Evolutionary conservation across 37 sponge, comb jelly and placozoan genomes (phyloP), one percentile per base, ranked within the genome.

Genomic region (Tethya wilhelma): DNA sequence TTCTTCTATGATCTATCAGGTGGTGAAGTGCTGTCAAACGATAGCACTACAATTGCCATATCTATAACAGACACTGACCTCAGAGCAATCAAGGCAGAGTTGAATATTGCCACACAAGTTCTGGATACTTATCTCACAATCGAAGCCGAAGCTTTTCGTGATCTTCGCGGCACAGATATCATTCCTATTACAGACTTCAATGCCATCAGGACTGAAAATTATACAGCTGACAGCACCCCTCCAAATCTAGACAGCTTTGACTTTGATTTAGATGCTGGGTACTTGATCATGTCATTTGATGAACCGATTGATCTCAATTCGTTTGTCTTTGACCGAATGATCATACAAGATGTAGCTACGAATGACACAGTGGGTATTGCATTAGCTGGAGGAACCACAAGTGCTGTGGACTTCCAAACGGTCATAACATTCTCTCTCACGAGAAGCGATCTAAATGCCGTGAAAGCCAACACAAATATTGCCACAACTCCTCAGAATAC

Each of bases 211-310:
- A 81, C 82, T 2, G 25, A 30, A 6, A 58, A 53, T 7, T 96
- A 71, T 55, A 80, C 65, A 33, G 38, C 58, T 25, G 97, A 96
- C 60, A 73, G 64, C 14, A 74, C 40, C 2, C 53, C 80, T 26
- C 97, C 97, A 20, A 63, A 26, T 2, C 64, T 96, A 23, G 56
- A 38, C 0, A 43, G 40, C n/a, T 91, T 88, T 79, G 43, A 60
- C 9, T 77, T 96, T 20, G 83, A 96, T 76, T 57, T 96, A 70
- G 67, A 96, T 64, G 20, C 74, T 55, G 93, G 94, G 0, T 68
- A 86, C 39, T 39, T 93, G 0, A 22, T 68, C 22, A 41, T 96
- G 45, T 74, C 91, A 4, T 92, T 92, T 46, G 75, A 83, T 84
- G 89, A 93, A 44, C 89, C 93, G 31, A 67, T 88, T 20, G 67